Base-by-base conservation (phyloP, 2,797 vertebrate species). In the Syngnathus rostellatus region DNA sequence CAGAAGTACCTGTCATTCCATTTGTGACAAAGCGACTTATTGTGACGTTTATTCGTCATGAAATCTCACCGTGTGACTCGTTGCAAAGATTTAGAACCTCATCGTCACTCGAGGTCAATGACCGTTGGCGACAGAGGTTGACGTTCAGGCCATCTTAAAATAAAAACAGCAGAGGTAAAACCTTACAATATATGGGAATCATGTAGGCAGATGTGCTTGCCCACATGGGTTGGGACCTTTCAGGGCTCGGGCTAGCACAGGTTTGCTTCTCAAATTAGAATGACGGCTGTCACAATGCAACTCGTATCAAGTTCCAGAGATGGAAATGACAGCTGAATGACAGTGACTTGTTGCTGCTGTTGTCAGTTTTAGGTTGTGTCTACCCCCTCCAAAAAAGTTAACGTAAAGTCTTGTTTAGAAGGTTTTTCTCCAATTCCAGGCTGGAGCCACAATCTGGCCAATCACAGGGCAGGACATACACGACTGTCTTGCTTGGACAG, bases 151-250 rank as follows among this genome's bases (percentile, higher is more conserved):
- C 70, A 73, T 72, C 70, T 62, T 45, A 84, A 81, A 90, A 83
- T 76, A 58, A 76, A 88, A 68, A 61, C 65, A 89, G 87, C 87
- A 88, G 82, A 64, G 74, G 76, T 78, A 70, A 80, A 82, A 67
- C 75, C 12, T 65, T 68, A 64, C 68, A 71, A 77, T 86, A 81
- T 85, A 87, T 66, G 76, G 84, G 72, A 78, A 68, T 85, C 63
- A 17, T 72, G 64, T 82, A 31, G 81, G 81, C 82, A 23, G 81
- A 81, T 75, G 82, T 68, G 70, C n/a, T 66, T 70, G 82, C 83
- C 87, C 89, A 89, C 87, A 84, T 81, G 81, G 73, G 78, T 46
- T n/a, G 19, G 67, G 82, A 88, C 83, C 86, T 76, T 81, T 77
- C 73, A 2, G 57, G 72, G 40, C 21, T 45, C 41, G n/a, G 78